Base-by-base conservation (phyloP, 2,888 invertebrate species). In the Bursaphelenchus okinawaensis region DNA sequence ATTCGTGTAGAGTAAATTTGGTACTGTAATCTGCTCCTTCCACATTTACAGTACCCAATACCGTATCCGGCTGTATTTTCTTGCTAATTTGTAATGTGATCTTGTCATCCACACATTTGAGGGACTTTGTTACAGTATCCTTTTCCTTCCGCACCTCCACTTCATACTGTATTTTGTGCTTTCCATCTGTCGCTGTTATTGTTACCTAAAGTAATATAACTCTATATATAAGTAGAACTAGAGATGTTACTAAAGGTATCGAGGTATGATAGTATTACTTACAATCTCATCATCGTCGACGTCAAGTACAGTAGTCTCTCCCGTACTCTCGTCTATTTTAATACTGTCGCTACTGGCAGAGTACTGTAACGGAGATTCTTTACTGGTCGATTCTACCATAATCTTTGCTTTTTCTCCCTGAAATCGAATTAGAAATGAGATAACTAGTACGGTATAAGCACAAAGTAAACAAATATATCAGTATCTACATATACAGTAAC, bases 241-340 rank as follows among this genome's bases (percentile, higher is more conserved):
- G n/a, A n/a, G n/a, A n/a, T n/a, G n/a, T n/a, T n/a, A n/a, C n/a
- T n/a, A n/a, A n/a, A n/a, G n/a, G n/a, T n/a, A n/a, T n/a, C n/a
- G n/a, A 3, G 40, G 40, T 1, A 40, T 40, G 3, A 6, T 40
- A 40, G n/a, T 40, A 40, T 16, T 16, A 40, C 40, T 40, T 40
- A 40, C 40, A 40, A 40, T 40, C 40, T 40, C n/a, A 2, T 40
- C 40, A 16, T 40, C 16, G 12, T 40, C n/a, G 12, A 40, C 6
- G 12, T 40, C 40, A 16, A 16, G 16, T 3, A 40, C n/a, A 16
- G 40, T 16, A 4, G 40, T 20, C 12, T 29, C 29, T 1, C 60
- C 60, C 24, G 52, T 59, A 16, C 20, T 26, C 16, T 59, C 51
- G 57, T 58, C 60, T 3, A 59, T 59, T 8, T 9, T 9, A 50